Evolutionary conservation across 1,140 invertebrate species (phyloP), one percentile per base, ranked within the genome.

Genomic region (Papilio dardanus): DNA sequence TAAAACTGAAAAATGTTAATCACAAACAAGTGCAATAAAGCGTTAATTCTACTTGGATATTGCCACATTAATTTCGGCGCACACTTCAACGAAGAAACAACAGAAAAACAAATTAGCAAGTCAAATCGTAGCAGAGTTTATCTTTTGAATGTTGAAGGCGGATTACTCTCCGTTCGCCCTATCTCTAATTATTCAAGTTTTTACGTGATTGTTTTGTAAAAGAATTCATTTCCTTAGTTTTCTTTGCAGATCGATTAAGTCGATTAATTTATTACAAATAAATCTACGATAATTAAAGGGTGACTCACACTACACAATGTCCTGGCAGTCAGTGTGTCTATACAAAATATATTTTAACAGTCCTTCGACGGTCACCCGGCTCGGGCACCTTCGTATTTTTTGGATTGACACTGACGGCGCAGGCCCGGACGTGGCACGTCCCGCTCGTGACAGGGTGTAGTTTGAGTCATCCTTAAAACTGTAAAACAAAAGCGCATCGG

Each of bases 71-170:
- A 35, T 69, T 69, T 69, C 35, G 24, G 24, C 3, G 54, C 19
- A 28, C 21, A 30, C 21, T 62, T 62, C 54, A 40, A 69, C n/a
- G 8, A 69, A 19, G 67, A 69, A 69, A 69, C 35, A 69, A 21
- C 16, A 35, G 67, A 69, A 69, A 69, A 69, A 40, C 67, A 69
- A 69, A 69, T 69, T 69, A 40, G 67, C 67, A 40, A 69, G 67
- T 69, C 67, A 69, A 40, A 37, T 69, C 21, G 3, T 37, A n/a
- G 33, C 67, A 10, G 33, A 69, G 31, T 69, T 69, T 69, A 69
- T 69, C 31, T 66, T 69, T 69, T 37, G 67, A 69, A 69, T 69
- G 67, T 35, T 40, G 19, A 5, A 19, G 35, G n/a, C 31, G 19
- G 35, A 37, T 68, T 68, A 68, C 66, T 40, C 19, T n/a, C 33